Base-by-base conservation (phyloP, 2,113 vertebrate species). In the Catharus fuscescens region DNA sequence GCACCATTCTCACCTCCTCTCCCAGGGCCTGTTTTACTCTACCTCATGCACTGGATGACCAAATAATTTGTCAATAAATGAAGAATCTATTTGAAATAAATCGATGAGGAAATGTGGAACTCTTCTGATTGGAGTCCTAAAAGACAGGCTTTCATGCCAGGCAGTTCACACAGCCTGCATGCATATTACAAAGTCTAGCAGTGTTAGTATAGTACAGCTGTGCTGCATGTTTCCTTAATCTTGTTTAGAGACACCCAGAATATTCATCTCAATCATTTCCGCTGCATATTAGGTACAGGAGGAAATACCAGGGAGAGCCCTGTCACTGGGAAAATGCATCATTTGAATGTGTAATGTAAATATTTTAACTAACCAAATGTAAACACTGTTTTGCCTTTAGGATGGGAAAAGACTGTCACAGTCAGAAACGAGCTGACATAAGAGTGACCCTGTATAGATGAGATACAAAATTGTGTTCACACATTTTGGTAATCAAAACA, bases 301-400 rank as follows among this genome's bases (percentile, higher is more conserved):
- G 95, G 95, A 97, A 97, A 97, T 97, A 56, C 95, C 95, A 95
- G 23, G 92, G 92, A 92, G 72, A 78, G 90, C 76, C 79, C 52
- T 88, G 88, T 93, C 76, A 93, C 76, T 96, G 86, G 82, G 76
- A 95, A 94, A 95, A 78, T 1, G 18, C 86, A 94, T 96, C 80
- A 80, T 92, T 88, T 92, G 76, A 93, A 92, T 96, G 93, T 95
- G 96, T 85, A 95, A 56, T 95, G 86, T 96, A 96, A 96, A 97
- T 96, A 97, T 96, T 96, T 95, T 88, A 94, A 92, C 95, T 86
- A 95, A 76, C 47, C n/a, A 61, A 95, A 97, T 61, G 76, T 94
- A 95, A 95, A 95, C 92, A 93, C 50, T 56, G 47, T 40, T 93
- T 95, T 91, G 92, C 64, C 85, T 96, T 93, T 80, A 80, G 85